These are phyloP conservation scores for Polyodon spathula DNA, from an alignment of 2,113 vertebrate genomes.

Conservation along the genomic window DNA sequence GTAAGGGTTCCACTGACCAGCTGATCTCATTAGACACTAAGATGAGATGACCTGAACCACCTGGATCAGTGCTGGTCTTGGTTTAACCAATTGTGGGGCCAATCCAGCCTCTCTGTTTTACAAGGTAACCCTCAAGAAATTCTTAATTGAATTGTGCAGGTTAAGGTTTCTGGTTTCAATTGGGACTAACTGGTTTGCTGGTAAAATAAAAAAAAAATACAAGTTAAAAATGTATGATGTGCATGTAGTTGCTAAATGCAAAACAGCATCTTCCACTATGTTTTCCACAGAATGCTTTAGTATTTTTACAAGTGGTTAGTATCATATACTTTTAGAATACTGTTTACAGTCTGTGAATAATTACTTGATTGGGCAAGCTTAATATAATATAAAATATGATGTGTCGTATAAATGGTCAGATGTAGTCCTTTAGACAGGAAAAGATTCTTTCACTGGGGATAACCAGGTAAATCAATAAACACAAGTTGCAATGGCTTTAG, in stretches of 20 bases:
- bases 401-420: too few relatives aligned
- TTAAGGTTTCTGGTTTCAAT: neutral
- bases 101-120: slow-evolving; percentile 6
- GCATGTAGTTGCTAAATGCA: neutral
- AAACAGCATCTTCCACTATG: neutral
- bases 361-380: neutral
- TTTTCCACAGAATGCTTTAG: neutral
- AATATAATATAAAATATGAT: neutral
- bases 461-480: too few relatives aligned
- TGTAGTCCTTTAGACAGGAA: too few relatives aligned
- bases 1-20: neutral
- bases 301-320: neutral
- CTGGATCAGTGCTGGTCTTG: neutral
- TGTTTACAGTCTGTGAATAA: slow-evolving; percentile 10
- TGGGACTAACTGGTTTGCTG: neutral
- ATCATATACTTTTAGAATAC: too few relatives aligned
- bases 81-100: neutral
- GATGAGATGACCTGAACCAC: neutral
- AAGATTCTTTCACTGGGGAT: too few relatives aligned
- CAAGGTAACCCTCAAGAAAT: neutral
- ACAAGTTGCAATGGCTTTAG: too few relatives aligned
- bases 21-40: neutral
- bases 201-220: neutral
- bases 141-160: slow-evolving; percentile 5
- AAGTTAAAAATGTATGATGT: neutral